Conservation (phyloP, 2,888 invertebrate genomes). For the Trichacis sp. region DNA sequence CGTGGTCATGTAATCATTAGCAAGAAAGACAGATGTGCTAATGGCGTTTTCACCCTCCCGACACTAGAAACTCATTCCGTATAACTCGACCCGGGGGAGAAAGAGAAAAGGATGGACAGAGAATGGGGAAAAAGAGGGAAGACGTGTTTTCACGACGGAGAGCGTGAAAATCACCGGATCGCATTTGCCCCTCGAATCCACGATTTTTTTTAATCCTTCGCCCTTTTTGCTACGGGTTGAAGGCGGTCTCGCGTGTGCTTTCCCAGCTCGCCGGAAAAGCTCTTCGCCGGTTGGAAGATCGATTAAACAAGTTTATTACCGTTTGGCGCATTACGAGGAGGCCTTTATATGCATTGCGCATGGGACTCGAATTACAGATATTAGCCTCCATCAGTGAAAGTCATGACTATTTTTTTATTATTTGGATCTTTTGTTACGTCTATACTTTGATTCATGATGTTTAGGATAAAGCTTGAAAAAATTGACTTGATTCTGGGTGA, state of each 20-base stretch:
- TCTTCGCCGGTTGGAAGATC: slow-evolving; percentile 1
- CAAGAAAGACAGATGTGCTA: slow-evolving; percentile 57
- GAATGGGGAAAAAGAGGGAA: not conserved
- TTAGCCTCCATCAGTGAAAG: no score
- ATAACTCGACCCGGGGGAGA: slow-evolving; percentile 10
- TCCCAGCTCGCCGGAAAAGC: not conserved
- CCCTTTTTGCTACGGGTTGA: slow-evolving; percentile 8
- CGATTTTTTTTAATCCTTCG: slow-evolving; percentile 5
- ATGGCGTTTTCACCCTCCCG: slow-evolving; percentile 47
- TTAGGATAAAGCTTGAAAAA: no score
- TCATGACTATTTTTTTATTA: no score
- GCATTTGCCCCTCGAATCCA: slow-evolving; percentile 8
- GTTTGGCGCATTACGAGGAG: not conserved
- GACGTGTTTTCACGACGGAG: slow-evolving; percentile 10
- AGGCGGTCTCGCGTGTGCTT: slow-evolving; percentile 14
- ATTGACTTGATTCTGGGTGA: no score
- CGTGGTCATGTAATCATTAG: slow-evolving; percentile 57
- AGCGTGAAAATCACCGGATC: slow-evolving; percentile 12
- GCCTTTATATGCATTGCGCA: no score
- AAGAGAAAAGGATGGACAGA: not conserved
- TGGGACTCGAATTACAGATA: no score
- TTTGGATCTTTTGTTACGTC: no score
- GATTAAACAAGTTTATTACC: slow-evolving; percentile 12
- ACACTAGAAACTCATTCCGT: slow-evolving; percentile 15
- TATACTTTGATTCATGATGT: no score